Evolutionary conservation across 2,113 vertebrate genomes (phyloP), one percentile per base, ranked within the genome.

Genomic region (Rhadina sibilatrix): DNA sequence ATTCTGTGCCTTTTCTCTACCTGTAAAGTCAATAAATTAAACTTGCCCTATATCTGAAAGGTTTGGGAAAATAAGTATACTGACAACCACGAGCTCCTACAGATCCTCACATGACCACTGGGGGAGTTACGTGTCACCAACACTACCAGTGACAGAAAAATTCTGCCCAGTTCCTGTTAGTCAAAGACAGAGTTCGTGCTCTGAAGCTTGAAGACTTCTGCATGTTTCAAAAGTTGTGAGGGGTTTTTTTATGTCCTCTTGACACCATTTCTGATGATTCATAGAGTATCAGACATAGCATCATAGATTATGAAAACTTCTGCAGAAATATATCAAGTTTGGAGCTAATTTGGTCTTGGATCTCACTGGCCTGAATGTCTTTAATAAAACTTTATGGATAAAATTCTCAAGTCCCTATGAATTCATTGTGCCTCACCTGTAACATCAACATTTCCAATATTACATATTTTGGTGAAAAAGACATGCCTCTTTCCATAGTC

Each of bases 221-320:
- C 15, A 31, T 15, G 19, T 82, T 82, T 71, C 50, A 54, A 35
- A 89, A 63, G 10, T 12, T 20, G 7, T 52, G 15, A 37, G 9
- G 6, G 1, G 0, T 28, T 52, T 30, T 25, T 6, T n/a, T 4
- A 7, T 10, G 3, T 6, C 15, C 33, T 25, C 53, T 57, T 46
- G 56, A 59, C 16, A 78, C 9, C 5, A 10, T 44, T 37, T 76
- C 31, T 28, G 22, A n/a, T 35, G 11, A 83, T 46, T 37, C 35
- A 50, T 7, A 65, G 35, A 50, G 14, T 40, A 59, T 59, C 37
- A 50, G 27, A 68, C 9, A 23, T 5, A 52, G 54, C 30, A 78
- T 8, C 11, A 50, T 1, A 76, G 38, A 49, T 25, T 57, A 40
- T 42, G 21, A 61, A 56, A 37, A 31, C 19, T 74, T 47, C 30